Evolutionary conservation across 2,113 vertebrate species (phyloP).

Genomic region (Uria lomvia): DNA sequence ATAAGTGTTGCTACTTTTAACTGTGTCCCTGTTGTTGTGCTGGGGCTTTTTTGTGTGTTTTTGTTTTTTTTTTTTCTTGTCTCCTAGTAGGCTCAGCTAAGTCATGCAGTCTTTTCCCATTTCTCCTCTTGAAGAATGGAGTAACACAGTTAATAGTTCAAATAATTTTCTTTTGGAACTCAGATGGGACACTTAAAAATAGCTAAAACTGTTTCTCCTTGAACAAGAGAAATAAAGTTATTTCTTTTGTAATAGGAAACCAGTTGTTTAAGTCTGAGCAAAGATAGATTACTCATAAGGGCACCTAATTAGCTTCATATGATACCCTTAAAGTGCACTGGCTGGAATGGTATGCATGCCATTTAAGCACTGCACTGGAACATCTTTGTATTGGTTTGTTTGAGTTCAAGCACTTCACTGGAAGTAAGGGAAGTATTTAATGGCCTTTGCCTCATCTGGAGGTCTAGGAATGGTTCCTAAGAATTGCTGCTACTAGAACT

Average conservation of each 20-base stretch:
- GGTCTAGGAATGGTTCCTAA: not conserved
- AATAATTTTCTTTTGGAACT: not conserved
- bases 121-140: not conserved
- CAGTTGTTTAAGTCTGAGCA: not conserved
- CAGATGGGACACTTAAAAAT: not conserved
- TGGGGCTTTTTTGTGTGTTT: not conserved
- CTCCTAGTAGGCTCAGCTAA: not conserved
- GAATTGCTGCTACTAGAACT: not conserved
- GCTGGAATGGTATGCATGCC: not conserved
- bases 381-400: not conserved
- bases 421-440: not conserved
- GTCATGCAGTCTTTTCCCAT: not conserved
- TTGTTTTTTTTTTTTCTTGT: not conserved
- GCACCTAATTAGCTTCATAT: not conserved
- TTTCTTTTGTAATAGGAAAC: constrained; percentile 18
- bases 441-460: not conserved
- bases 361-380: constrained; percentile 21
- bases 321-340: constrained; percentile 16
- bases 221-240: not conserved
- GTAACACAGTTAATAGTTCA: not conserved
- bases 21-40: not conserved
- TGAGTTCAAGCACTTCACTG: not conserved
- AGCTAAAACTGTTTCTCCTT: not conserved
- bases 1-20: constrained; percentile 51
- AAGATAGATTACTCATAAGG: not conserved